phyloP scores from a whole-genome alignment of 2,113 vertebrate species.

The Chamaea fasciata region DNA sequence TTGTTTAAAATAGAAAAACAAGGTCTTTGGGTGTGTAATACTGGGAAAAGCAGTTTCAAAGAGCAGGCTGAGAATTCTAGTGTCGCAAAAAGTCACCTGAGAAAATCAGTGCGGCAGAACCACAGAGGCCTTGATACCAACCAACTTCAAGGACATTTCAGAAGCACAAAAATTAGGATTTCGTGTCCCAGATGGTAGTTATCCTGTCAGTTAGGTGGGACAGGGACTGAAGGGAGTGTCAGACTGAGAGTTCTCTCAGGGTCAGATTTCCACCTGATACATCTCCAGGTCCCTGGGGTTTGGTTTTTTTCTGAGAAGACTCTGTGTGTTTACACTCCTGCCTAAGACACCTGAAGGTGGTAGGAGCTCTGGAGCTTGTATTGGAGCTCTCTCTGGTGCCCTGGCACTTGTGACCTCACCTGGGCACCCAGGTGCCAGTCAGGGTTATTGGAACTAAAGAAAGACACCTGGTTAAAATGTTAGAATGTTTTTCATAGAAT shows the following conservation, averaged over 20 bases:
- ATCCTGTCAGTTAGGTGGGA: not conserved
- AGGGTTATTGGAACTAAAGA: not conserved
- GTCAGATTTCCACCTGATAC: not conserved
- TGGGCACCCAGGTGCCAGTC: not conserved
- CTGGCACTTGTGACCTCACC: not conserved
- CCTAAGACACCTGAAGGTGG: not conserved
- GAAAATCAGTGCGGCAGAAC: not conserved
- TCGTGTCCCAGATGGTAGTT: not conserved
- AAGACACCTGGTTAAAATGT: not conserved
- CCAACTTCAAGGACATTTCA: not conserved
- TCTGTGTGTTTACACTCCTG: not conserved
- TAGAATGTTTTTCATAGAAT: not conserved
- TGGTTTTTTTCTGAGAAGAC: not conserved
- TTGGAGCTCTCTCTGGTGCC: not conserved
- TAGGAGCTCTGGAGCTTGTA: not conserved
- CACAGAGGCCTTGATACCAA: not conserved
- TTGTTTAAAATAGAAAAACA: not conserved
- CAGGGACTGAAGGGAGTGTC: not conserved
- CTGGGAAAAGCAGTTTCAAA: not conserved
- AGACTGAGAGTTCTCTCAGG: not conserved
- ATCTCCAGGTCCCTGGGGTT: fast-evolving
- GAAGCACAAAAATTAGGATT: not conserved
- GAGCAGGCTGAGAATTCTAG: not conserved
- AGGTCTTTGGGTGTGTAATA: not conserved
- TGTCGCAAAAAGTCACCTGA: not conserved